These are phyloP conservation scores for Rhodophaea formosa DNA, from an alignment of 2,888 invertebrate genomes.

Conservation along the genomic window DNA sequence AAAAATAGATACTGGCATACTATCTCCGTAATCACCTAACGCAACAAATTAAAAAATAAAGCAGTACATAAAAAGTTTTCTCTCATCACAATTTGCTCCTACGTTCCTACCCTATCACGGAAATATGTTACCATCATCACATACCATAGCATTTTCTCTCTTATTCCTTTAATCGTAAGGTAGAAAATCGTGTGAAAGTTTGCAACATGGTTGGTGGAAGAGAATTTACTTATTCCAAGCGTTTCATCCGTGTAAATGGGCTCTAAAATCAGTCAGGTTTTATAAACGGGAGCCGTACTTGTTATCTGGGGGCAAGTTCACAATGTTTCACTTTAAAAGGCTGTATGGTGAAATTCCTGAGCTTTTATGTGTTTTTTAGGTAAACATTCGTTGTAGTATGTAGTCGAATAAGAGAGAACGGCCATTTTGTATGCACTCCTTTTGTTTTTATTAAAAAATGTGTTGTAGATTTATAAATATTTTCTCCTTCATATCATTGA, in stretches of 20 bases:
- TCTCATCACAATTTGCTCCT: constrained; percentile 7
- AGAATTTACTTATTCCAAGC: constrained; percentile 1
- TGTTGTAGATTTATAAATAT: too few species aligned
- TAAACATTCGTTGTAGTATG: too few species aligned
- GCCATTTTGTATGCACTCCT: too few species aligned
- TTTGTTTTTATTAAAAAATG: too few species aligned
- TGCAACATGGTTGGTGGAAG: not conserved
- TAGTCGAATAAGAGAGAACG: too few species aligned
- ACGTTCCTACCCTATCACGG: not conserved
- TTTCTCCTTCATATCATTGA: too few species aligned
- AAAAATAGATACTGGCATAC: not conserved
- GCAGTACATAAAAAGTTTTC: not conserved
- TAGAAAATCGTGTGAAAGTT: not conserved
- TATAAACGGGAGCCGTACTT: not conserved
- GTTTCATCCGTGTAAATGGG: constrained; percentile 3
- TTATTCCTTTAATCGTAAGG: not conserved
- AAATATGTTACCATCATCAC: not conserved
- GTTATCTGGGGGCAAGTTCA: not conserved
- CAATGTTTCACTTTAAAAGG: not conserved
- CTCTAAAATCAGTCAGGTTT: constrained; percentile 13
- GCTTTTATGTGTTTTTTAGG: too few species aligned
- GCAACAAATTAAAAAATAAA: not conserved
- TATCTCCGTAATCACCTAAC: not conserved
- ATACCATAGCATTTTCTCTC: not conserved
- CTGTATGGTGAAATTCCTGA: not conserved